Evolutionary conservation across 1,140 invertebrate species (phyloP).

Genomic region (Neodiprion pinetum): DNA sequence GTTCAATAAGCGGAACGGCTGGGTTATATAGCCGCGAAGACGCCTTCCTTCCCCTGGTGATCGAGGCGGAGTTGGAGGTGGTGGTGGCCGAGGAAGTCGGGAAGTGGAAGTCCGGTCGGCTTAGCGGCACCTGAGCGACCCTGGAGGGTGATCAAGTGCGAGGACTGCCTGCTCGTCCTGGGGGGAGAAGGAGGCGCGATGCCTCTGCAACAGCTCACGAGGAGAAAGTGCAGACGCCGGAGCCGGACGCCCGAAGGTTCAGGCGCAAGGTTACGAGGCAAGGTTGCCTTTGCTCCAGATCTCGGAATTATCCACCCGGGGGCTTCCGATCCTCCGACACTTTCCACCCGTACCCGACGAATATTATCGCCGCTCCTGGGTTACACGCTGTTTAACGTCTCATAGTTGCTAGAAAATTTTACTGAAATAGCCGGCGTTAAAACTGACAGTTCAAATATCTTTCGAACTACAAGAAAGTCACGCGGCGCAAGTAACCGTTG

Average conservation of each 20-base stretch:
- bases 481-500: too few species aligned
- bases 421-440: too few species aligned
- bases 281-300: conserved; percentile 14
- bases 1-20: conserved; percentile 60
- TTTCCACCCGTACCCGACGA: neutral
- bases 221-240: conserved; percentile 55
- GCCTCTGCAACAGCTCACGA: neutral
- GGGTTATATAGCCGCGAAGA: conserved; percentile 61
- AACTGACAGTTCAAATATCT: too few species aligned
- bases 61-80: conserved; percentile 22
- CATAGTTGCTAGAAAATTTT: too few species aligned
- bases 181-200: neutral
- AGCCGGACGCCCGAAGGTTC: conserved; percentile 17
- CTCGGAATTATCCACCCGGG: neutral
- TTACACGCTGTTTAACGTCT: too few species aligned
- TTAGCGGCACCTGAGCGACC: neutral
- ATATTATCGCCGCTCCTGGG: too few species aligned
- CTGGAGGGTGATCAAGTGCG: neutral
- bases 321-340: neutral
- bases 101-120: neutral
- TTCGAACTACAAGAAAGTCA: too few species aligned
- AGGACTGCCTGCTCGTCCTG: neutral
- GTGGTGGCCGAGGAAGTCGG: conserved; percentile 25
- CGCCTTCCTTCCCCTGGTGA: conserved; percentile 24
- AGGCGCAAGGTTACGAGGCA: conserved; percentile 16